These are phyloP conservation scores for Glyptemys insculpta DNA, from an alignment of 2,797 vertebrate genomes.

Conservation along the genomic window DNA sequence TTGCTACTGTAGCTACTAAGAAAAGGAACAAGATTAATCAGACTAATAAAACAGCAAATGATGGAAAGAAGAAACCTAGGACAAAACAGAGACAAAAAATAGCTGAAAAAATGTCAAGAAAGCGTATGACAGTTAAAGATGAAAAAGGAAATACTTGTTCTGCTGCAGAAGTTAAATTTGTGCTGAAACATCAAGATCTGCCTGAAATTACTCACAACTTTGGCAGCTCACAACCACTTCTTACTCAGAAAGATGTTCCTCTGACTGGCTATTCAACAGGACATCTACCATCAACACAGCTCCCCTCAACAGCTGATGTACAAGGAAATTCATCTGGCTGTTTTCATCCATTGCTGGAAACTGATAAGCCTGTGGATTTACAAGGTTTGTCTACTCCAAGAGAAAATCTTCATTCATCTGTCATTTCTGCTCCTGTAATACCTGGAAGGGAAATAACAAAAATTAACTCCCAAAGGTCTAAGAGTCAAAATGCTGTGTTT, in stretches of 20 bases:
- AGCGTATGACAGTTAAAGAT: conserved; percentile 70
- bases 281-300: conserved; percentile 81
- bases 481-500: conserved; percentile 79
- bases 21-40: conserved; percentile 84
- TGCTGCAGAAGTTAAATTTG: conserved; percentile 68
- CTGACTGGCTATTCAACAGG: conserved; percentile 77
- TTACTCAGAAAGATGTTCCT: conserved; percentile 76
- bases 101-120: conserved; percentile 77
- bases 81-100: conserved; percentile 81
- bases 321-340: conserved; percentile 74
- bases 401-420: conserved; percentile 84
- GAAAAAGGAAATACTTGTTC: conserved; percentile 70
- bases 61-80: conserved; percentile 81
- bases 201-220: conserved; percentile 66
- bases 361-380: conserved; percentile 72
- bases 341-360: conserved; percentile 79
- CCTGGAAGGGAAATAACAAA: conserved; percentile 79
- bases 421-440: conserved; percentile 59
- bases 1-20: conserved; percentile 75
- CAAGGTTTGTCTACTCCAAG: conserved; percentile 68
- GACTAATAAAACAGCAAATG: conserved; percentile 74
- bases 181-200: conserved; percentile 74
- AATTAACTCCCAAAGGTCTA: conserved; percentile 76
- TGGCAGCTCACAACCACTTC: conserved; percentile 77
- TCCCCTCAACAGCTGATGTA: conserved; percentile 68